Conservation (phyloP, 2,888 invertebrate species). For the Antitype chi region DNA sequence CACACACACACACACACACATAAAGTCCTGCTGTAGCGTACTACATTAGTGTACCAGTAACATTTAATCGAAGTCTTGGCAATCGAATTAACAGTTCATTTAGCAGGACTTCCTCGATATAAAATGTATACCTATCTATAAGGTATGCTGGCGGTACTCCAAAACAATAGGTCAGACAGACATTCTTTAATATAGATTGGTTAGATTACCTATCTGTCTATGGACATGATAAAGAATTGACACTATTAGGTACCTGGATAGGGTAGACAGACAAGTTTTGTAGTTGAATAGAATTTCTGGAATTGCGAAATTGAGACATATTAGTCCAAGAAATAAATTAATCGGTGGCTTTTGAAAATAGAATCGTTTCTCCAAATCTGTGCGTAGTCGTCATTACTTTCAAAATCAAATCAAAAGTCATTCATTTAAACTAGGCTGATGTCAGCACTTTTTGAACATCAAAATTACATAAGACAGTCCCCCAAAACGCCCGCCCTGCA, state of each 20-base stretch:
- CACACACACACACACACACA: too few relatives aligned
- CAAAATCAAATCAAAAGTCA: too few relatives aligned
- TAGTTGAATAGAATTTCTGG: neutral
- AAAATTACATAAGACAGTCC: too few relatives aligned
- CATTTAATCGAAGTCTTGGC: conserved; percentile 52
- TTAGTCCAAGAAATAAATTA: neutral
- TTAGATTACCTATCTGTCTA: conserved; percentile 54
- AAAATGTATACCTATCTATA: conserved; percentile 75
- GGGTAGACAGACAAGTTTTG: neutral
- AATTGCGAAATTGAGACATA: neutral
- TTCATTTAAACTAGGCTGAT: too few relatives aligned
- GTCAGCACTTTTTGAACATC: too few relatives aligned
- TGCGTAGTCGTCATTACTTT: neutral
- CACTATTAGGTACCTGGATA: conserved; percentile 61
- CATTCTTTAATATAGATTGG: conserved; percentile 60
- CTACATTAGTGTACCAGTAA: conserved; percentile 17
- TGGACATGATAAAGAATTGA: conserved; percentile 67
- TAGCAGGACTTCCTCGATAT: conserved; percentile 64
- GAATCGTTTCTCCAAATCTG: neutral
- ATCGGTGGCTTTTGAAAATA: neutral
- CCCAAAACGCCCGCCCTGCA: too few relatives aligned
- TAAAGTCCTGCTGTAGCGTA: neutral
- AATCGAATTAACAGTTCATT: conserved; percentile 39
- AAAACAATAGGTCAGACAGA: conserved; percentile 78
- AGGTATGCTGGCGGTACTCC: conserved; percentile 76